phyloP scores from a whole-genome alignment of 2,113 vertebrate species.

The Larimichthys crocea region DNA sequence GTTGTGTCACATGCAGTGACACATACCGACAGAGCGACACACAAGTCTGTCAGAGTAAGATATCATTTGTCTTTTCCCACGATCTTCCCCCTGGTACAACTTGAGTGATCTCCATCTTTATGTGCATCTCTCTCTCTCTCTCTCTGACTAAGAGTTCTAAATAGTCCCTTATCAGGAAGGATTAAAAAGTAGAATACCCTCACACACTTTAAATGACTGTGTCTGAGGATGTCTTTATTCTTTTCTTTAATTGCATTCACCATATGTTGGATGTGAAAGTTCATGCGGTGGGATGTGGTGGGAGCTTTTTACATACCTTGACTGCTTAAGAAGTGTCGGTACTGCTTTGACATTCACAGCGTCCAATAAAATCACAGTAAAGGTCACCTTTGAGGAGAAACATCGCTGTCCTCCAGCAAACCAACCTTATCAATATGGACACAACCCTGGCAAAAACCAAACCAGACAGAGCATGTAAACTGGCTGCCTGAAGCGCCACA shows the following conservation, averaged over 20 bases:
- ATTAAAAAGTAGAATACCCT: slow-evolving; percentile 22
- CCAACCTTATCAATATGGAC: slow-evolving; percentile 31
- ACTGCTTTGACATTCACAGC: slow-evolving; percentile 4
- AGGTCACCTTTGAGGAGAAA: slow-evolving; percentile 15
- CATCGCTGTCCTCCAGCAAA: slow-evolving; percentile 14
- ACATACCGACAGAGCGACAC: neutral
- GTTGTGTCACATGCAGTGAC: neutral
- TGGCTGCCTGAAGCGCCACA: slow-evolving; percentile 41
- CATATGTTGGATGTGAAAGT: neutral
- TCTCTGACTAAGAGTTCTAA: slow-evolving; percentile 23
- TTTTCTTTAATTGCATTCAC: neutral
- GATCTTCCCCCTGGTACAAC: slow-evolving; percentile 7
- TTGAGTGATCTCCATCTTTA: slow-evolving; percentile 5
- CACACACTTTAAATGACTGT: slow-evolving; percentile 20
- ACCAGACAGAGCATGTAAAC: slow-evolving; percentile 41
- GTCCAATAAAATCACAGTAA: neutral
- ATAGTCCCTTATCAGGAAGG: slow-evolving; percentile 37
- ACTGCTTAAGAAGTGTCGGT: neutral
- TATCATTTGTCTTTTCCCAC: slow-evolving; percentile 13
- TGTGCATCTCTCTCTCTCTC: neutral
- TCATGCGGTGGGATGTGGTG: neutral
- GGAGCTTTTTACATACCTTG: neutral
- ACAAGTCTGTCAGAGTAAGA: slow-evolving; percentile 14
- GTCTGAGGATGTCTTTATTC: neutral
- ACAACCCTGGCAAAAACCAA: slow-evolving; percentile 39